Base-by-base conservation (phyloP, 2,797 vertebrate genomes). In the Eutrigla gurnardus region DNA sequence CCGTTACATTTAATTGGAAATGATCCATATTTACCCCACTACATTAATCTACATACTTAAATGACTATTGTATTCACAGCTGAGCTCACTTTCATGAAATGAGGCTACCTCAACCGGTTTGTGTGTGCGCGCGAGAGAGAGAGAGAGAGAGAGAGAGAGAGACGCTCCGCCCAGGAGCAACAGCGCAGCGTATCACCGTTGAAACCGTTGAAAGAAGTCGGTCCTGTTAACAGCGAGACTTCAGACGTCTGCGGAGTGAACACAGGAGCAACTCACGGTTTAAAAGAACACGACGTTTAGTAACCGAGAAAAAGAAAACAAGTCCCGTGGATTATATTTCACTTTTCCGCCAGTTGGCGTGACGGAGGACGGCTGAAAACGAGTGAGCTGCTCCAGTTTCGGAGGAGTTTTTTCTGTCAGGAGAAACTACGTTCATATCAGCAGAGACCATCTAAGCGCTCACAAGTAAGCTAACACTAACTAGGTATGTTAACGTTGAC, bases 271-370 rank as follows among this genome's bases (percentile, higher is more conserved):
- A 10, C 35, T 4, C 7, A 4, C 63, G 14, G 43, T 6, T 13
- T 18, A 7, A 13, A 12, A 47, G 0, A 15, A 7, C 14, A 53
- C 78, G 65, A 62, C 57, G 10, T 32, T 4, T 7, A 9, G 7
- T 15, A 8, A 10, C 57, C 13, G 4, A 33, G 11, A 2, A 7
- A 15, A 18, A 17, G 40, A 43, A 55, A 55, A 13, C 15, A 43
- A 35, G 14, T 52, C 37, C 3, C 33, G 39, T 70, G 85, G 77
- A 84, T 47, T 47, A 62, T 70, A 80, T 15, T 11, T 1, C 60
- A 67, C 50, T 57, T 61, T 25, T 2, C 18, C 25, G 9, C 12
- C 12, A 37, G 7, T n/a, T 25, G 63, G 36, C 42, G 11, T 35
- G n/a, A 74, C 58, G 18, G 65, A 47, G 43, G 62, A 47, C 64